Evolutionary conservation across 2,888 invertebrate species (phyloP), one percentile per base, ranked within the genome.

Genomic region (Aporophyla lueneburgensis): DNA sequence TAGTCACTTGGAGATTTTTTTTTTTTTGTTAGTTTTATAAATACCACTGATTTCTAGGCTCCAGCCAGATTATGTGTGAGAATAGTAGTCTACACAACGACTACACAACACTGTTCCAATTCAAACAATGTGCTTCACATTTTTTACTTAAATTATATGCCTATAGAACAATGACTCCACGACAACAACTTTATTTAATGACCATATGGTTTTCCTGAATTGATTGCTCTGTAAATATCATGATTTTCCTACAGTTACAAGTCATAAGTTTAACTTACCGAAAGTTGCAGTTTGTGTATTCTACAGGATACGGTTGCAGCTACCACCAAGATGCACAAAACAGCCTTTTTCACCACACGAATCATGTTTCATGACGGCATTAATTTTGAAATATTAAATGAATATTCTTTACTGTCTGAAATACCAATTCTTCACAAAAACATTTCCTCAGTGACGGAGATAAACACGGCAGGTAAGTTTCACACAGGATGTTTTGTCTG

Each of bases 221-320:
- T 62, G 46, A 58, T 61, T 68, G 27, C n/a, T 40, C 7, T 62
- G 19, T 59, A 77, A 56, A 33, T 62, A 56, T 72, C 43, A 33
- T 63, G 53, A 65, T 78, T 46, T 71, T 54, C 51, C 12, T 58
- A 66, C 27, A 74, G 56, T 67, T 65, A 62, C 5, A 69, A 74
- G 58, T 40, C 46, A 72, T 65, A 66, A 33, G 43, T 80, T 61
- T 65, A 72, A 86, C 93, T 92, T 91, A 95, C 96, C 92, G 93
- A 92, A 85, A 96, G 94, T 83, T 93, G 92, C 83, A 96, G 90
- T 88, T 96, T 95, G 91, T 96, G 96, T 90, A 96, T 95, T 89
- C 96, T 93, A 86, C 94, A 93, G 24, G 92, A 92, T 66, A 93
- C 95, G 56, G 89, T 88, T 56, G 90, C 87, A 79, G 89, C 87